These are phyloP conservation scores for Eupleurogrammus muticus DNA, from an alignment of 2,797 vertebrate species.

Conservation along the genomic window DNA sequence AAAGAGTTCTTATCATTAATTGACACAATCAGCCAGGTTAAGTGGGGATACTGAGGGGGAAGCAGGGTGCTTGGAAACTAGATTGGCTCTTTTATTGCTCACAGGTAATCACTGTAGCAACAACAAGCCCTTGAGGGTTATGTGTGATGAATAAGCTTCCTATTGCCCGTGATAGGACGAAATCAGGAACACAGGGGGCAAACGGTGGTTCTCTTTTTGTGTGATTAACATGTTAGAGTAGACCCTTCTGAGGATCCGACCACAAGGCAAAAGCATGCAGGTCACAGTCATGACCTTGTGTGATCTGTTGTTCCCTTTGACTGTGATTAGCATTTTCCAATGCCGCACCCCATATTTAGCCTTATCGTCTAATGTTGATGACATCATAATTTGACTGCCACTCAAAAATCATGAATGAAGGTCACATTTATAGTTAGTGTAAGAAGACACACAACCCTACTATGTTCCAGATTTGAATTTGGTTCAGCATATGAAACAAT, in stretches of 20 bases:
- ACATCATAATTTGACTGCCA: neutral
- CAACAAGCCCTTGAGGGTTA: constrained; percentile 38
- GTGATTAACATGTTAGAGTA: constrained; percentile 13
- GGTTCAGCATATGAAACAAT: neutral
- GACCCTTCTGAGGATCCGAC: neutral
- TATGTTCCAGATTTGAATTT: too few relatives aligned
- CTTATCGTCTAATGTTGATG: neutral
- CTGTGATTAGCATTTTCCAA: neutral
- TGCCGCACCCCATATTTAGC: neutral
- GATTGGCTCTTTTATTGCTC: constrained; percentile 52
- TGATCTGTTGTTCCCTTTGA: neutral
- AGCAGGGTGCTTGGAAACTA: constrained; percentile 44
- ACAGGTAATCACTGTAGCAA: constrained; percentile 45
- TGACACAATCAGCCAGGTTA: constrained; percentile 67
- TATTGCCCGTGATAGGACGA: constrained; percentile 14
- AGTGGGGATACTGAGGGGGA: constrained; percentile 32
- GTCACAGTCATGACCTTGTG: neutral
- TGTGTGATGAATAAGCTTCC: constrained; percentile 38
- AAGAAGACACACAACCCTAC: too few relatives aligned
- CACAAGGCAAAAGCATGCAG: neutral
- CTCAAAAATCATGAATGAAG: too few relatives aligned
- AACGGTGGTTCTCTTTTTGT: constrained; percentile 14
- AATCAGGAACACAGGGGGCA: constrained; percentile 21
- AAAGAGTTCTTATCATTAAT: constrained; percentile 61
- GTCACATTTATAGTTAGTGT: too few relatives aligned